phyloP scores from a whole-genome alignment of 2,888 invertebrate genomes.

The Sericinus montela region DNA sequence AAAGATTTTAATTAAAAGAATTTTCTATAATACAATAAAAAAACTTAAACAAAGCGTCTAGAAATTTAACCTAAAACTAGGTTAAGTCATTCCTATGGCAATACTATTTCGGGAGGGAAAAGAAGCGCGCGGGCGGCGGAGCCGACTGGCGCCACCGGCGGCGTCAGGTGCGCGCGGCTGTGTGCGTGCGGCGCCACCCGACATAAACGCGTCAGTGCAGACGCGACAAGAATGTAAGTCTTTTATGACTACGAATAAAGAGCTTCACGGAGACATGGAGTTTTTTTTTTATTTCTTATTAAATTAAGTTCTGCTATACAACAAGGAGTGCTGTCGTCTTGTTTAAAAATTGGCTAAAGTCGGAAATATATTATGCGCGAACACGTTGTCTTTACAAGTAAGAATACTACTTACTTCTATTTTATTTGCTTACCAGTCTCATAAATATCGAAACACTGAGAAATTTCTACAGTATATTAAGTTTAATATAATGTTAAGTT shows the following conservation, averaged over 20 bases:
- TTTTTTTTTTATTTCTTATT: too few species aligned
- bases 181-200: conserved; percentile 75
- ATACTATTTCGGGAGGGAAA: conserved; percentile 31
- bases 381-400: too few species aligned
- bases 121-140: conserved; percentile 32
- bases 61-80: conserved; percentile 25
- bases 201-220: conserved; percentile 28
- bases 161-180: conserved; percentile 73
- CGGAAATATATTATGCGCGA: too few species aligned
- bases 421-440: too few species aligned
- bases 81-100: conserved; percentile 33
- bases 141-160: conserved; percentile 69
- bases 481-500: too few species aligned
- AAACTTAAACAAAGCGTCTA: not conserved
- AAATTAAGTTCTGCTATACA: too few species aligned
- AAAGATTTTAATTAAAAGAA: too few species aligned
- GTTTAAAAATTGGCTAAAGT: too few species aligned
- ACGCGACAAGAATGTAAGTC: conserved; percentile 15
- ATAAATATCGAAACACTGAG: too few species aligned
- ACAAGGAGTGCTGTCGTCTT: too few species aligned
- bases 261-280: conserved; percentile 28
- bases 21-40: not conserved
- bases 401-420: too few species aligned
- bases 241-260: conserved; percentile 17
- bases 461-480: too few species aligned